phyloP scores from a whole-genome alignment of 2,797 vertebrate species.

The Sitta carolinensis region DNA sequence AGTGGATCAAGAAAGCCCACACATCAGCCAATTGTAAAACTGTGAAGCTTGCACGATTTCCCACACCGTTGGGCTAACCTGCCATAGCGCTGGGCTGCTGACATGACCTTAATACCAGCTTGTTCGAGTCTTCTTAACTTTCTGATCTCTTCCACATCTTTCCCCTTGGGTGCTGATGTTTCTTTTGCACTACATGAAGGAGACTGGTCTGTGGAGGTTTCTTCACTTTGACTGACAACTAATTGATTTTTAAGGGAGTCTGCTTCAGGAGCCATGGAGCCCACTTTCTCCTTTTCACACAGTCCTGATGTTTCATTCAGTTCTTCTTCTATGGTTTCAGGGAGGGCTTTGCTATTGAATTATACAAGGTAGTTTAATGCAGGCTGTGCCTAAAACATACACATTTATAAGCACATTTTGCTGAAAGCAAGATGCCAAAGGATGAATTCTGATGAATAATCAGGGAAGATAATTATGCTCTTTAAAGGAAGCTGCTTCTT shows the following conservation, averaged over 20 bases:
- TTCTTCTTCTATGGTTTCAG: conserved; percentile 81
- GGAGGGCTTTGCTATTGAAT: conserved; percentile 74
- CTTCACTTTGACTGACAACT: neutral
- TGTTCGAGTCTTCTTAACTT: conserved; percentile 85
- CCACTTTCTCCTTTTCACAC: conserved; percentile 52
- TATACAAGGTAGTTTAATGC: conserved; percentile 66
- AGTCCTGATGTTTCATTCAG: conserved; percentile 63
- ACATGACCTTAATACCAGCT: conserved; percentile 87
- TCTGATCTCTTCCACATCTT: conserved; percentile 75
- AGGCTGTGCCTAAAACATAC: neutral
- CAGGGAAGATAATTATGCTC: neutral
- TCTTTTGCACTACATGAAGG: neutral
- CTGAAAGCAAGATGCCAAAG: neutral
- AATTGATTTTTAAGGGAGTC: conserved; percentile 9
- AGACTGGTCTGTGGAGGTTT: neutral
- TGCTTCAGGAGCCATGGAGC: neutral
- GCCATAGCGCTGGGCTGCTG: conserved; percentile 85
- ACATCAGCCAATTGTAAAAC: conserved; percentile 9
- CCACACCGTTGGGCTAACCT: conserved; percentile 81
- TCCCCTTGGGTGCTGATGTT: conserved; percentile 42
- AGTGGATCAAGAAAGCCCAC: neutral
- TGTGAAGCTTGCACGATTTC: conserved; percentile 5
- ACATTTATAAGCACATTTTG: neutral
- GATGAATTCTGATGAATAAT: neutral
- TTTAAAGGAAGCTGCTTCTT: neutral